These are phyloP conservation scores for Leptopilina myrica DNA, from an alignment of 2,888 invertebrate genomes.

Conservation along the genomic window DNA sequence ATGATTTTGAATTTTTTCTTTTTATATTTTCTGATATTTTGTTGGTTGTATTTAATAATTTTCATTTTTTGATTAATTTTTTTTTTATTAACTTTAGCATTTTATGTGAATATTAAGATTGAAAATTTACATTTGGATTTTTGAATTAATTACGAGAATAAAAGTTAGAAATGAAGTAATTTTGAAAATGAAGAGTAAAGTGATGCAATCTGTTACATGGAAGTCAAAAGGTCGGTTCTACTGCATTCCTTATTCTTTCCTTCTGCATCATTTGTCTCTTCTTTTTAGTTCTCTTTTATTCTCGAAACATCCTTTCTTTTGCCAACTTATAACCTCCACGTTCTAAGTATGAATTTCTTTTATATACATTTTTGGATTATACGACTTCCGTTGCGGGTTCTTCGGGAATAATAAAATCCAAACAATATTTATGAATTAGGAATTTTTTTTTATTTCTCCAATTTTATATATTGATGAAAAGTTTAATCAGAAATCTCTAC, in stretches of 20 bases:
- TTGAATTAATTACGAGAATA: too few relatives aligned
- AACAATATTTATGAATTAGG: neutral
- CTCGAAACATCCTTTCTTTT: neutral
- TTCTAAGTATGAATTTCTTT: constrained; percentile 16
- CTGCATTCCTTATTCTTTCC: constrained; percentile 6
- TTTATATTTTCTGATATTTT: too few relatives aligned
- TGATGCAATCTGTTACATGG: neutral
- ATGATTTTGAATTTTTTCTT: too few relatives aligned
- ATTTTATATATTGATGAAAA: too few relatives aligned
- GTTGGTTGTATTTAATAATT: too few relatives aligned
- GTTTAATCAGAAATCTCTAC: too few relatives aligned
- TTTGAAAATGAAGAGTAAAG: neutral
- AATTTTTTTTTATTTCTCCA: too few relatives aligned
- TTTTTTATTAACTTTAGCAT: too few relatives aligned
- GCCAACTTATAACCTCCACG: constrained; percentile 9
- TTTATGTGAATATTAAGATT: too few relatives aligned
- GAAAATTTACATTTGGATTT: too few relatives aligned
- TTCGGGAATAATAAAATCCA: neutral
- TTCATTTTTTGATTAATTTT: too few relatives aligned
- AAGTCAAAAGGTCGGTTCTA: constrained; percentile 8
- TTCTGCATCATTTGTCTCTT: constrained; percentile 11
- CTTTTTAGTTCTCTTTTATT: constrained; percentile 6
- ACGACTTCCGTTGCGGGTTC: neutral
- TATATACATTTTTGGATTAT: neutral
- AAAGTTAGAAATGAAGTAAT: neutral